Evolutionary conservation across 2,797 vertebrate species (phyloP), one percentile per base, ranked within the genome.

Genomic region (Lacerta bilineata): DNA sequence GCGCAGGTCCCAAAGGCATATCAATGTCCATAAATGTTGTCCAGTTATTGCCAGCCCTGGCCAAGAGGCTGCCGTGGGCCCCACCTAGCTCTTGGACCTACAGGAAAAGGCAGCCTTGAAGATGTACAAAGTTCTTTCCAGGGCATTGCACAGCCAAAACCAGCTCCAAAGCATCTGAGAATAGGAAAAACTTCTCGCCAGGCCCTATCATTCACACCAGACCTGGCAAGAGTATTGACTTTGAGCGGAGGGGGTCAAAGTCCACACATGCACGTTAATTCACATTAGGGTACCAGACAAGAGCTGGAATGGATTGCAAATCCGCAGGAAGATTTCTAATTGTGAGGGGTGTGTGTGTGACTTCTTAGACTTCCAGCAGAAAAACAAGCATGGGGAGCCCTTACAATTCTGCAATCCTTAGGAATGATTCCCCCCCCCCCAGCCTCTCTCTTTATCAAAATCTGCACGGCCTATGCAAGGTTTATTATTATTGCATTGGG

Each of bases 401-500:
- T 72, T 55, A 72, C n/a, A 75, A 10, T 39, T 72, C 13, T 18
- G 55, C 55, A 64, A 75, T 17, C 50, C 15, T 64, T 29, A 3
- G 61, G 72, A 29, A 64, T 10, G 36, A 4, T 66, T 13, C 25
- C 64, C 41, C 71, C 33, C 23, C 1, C 33, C 33, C 33, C 33
- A n/a, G n/a, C n/a, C n/a, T 15, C 69, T 36, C 50, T 61, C 11
- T n/a, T 33, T 61, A 33, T 50, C 15, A 36, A 75, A 50, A 17
- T 39, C 50, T 59, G 71, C 17, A 10, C 71, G 5, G 9, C 59
- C n/a, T 39, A 29, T 1, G 46, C 20, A 13, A 17, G 43, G 29
- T 50, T 84, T 75, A 59, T 74, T 59, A 84, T 75, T 39, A 74
- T 61, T 75, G 83, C 71, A 59, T 25, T 25, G 13, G 83, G 33